Base-by-base conservation (phyloP, 2,113 vertebrate species). In the Paraplagusia blochii region DNA sequence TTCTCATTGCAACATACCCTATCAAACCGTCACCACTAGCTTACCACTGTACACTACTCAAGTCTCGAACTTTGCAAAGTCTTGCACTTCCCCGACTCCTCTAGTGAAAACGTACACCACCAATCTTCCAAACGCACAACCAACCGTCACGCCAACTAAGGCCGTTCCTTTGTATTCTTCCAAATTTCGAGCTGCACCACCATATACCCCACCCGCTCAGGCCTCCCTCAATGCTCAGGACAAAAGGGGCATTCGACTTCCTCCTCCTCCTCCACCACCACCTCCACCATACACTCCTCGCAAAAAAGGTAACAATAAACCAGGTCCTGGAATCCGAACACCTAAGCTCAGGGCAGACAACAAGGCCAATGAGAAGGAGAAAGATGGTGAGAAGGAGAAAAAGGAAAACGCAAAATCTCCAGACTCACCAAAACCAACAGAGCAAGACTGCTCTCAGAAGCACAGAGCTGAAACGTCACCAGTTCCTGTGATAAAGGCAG, bases 241-340 rank as follows among this genome's bases (percentile, higher is more conserved):
- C 65, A 86, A 86, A 73, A 85, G 84, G 78, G 85, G 79, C 62
- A 76, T 86, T 64, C 84, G 87, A 69, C 88, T 89, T 64, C 88
- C 90, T 57, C 90, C 89, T 47, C 90, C 88, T 52, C 88, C 88
- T 9, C 89, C 88, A 17, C 89, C 88, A 17, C 88, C 86, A 13
- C 88, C 88, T 43, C 90, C 90, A 53, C 90, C 90, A 8, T 90
- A 91, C 79, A 90, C 87, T 9, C 88, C 90, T 36, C 87, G 88
- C 17, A 89, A 89, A 83, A 88, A 80, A 29, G 88, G 79, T 55
- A 80, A 38, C 33, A 72, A 83, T 16, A 73, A 76, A 11, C 73
- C 72, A 11, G 66, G 78, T 74, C 59, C 74, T 60, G 75, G 69
- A 49, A 51, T 47, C 48, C 77, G 75, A 66, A 79, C 82, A 58